Conservation (phyloP, 2,797 vertebrate species). For the Arnoldichthys spilopterus region DNA sequence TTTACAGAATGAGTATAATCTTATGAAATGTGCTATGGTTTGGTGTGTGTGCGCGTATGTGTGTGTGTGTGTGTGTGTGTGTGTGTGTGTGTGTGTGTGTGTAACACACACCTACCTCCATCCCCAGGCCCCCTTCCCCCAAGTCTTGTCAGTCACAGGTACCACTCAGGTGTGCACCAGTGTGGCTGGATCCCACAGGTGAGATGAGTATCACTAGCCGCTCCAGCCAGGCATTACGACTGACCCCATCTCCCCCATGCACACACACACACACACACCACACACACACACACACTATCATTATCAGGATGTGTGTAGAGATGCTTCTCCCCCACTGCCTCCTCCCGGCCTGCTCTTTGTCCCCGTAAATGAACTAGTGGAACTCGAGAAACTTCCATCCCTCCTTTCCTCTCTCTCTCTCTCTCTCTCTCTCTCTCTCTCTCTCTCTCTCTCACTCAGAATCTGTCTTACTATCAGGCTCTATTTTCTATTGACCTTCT, state of each 20-base stretch:
- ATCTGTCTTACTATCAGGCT: conserved; percentile 40
- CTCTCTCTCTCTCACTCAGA: conserved; percentile 48
- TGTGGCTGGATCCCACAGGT: conserved; percentile 55
- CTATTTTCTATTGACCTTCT: conserved; percentile 54
- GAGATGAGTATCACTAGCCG: conserved; percentile 73
- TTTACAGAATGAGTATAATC: too few relatives aligned
- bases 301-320: conserved; percentile 46
- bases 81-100: neutral
- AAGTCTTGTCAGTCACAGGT: conserved; percentile 68
- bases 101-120: neutral
- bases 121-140: conserved; percentile 17
- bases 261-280: conserved; percentile 26
- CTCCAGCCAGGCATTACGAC: conserved; percentile 69
- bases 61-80: too few relatives aligned
- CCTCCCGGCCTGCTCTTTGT: conserved; percentile 60
- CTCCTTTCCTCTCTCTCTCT: conserved; percentile 59
- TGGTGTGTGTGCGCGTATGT: too few relatives aligned
- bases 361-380: conserved; percentile 54
- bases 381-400: conserved; percentile 73
- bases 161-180: conserved; percentile 49
- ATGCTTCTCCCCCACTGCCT: conserved; percentile 57
- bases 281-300: conserved; percentile 20
- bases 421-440: conserved; percentile 18
- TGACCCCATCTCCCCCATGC: conserved; percentile 64
- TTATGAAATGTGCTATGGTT: too few relatives aligned